Percentiles rank a stretch among this genome's conserved stretches.
Evolutionary conservation across 2,797 vertebrate genomes (phyloP).

Genomic region (Syndactyla subalaris): DNA sequence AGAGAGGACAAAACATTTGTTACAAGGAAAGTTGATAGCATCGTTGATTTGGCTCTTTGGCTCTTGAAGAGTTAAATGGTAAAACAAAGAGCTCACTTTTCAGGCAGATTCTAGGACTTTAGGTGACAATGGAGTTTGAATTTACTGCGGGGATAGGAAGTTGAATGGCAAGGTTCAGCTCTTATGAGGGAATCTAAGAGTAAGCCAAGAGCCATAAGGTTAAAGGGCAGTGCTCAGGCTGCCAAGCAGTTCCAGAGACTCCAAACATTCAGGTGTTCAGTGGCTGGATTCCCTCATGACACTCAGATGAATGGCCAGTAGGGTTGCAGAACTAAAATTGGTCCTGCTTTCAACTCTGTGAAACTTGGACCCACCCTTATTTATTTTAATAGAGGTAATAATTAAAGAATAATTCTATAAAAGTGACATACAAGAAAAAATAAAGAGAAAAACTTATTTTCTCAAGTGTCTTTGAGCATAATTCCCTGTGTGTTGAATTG

Average conservation of each 20-base stretch:
- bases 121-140: constrained; percentile 32
- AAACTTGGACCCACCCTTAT: background rate
- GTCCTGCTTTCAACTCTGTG: background rate
- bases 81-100: constrained; percentile 13
- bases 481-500: background rate
- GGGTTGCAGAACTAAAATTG: background rate
- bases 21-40: background rate
- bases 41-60: background rate
- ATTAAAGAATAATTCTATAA: background rate
- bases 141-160: constrained; percentile 50
- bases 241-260: background rate
- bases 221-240: constrained; percentile 55
- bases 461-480: background rate
- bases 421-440: background rate
- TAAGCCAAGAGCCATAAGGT: constrained; percentile 52
- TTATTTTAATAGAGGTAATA: background rate
- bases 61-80: background rate
- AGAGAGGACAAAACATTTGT: background rate
- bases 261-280: constrained; percentile 27
- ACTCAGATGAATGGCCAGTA: constrained; percentile 45
- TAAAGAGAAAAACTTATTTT: background rate
- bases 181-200: constrained; percentile 24
- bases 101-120: background rate
- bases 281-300: constrained; percentile 16
- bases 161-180: constrained; percentile 33